Evolutionary conservation across 2,797 vertebrate genomes (phyloP).

Genomic region (Tolypeutes matacus): DNA sequence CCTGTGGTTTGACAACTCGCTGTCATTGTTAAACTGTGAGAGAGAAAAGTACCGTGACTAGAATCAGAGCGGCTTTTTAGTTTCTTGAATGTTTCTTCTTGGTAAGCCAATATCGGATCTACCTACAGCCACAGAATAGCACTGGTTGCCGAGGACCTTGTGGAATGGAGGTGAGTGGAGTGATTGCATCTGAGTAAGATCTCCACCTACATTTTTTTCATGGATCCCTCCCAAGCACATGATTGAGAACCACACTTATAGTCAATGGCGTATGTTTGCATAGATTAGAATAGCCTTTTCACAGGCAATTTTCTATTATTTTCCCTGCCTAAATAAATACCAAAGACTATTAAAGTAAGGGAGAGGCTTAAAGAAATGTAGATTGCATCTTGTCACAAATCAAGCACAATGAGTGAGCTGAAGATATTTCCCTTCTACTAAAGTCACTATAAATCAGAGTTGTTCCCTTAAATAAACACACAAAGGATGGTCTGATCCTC

Average conservation of each 20-base stretch:
- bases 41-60: neutral
- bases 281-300: slow-evolving; percentile 57
- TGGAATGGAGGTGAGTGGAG: neutral
- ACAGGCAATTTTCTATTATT: slow-evolving; percentile 63
- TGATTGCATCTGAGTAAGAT: neutral
- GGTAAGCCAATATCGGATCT: neutral
- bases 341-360: slow-evolving; percentile 65
- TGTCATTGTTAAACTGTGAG: neutral
- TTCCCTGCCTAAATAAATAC: slow-evolving; percentile 61
- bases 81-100: slow-evolving; percentile 24
- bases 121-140: neutral
- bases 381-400: slow-evolving; percentile 60
- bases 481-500: slow-evolving; percentile 60
- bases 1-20: neutral
- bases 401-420: neutral
- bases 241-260: neutral
- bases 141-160: neutral
- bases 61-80: neutral
- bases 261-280: slow-evolving; percentile 47
- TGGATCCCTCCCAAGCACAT: neutral
- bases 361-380: slow-evolving; percentile 22
- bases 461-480: slow-evolving; percentile 79
- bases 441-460: slow-evolving; percentile 66
- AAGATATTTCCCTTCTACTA: slow-evolving; percentile 69
- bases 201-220: neutral